Evolutionary conservation across 1,140 invertebrate species (phyloP).

Genomic region (Microplitis demolitor): DNA sequence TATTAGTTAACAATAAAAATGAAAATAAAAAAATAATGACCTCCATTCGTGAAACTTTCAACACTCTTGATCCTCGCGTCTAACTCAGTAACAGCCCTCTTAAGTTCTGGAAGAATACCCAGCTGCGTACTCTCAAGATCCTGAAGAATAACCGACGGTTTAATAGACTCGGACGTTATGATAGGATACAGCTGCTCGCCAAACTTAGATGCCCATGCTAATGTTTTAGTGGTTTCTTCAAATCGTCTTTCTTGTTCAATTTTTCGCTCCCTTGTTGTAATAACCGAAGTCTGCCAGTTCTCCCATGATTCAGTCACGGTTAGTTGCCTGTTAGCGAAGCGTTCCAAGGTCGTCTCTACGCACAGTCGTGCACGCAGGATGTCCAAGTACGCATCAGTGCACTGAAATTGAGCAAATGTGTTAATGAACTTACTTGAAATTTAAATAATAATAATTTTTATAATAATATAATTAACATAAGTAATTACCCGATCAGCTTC

Average conservation of each 20-base stretch:
- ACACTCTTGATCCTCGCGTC: constrained; percentile 72
- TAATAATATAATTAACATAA: not conserved
- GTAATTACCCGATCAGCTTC: constrained; percentile 65
- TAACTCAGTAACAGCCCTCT: constrained; percentile 72
- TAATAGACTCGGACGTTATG: constrained; percentile 68
- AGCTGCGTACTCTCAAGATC: constrained; percentile 68
- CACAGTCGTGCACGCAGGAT: constrained; percentile 70
- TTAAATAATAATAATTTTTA: not conserved
- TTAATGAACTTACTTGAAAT: not conserved
- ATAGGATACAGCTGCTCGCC: constrained; percentile 79
- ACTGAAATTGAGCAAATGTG: constrained; percentile 58
- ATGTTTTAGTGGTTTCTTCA: constrained; percentile 78
- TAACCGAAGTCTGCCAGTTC: constrained; percentile 69
- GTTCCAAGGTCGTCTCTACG: constrained; percentile 73
- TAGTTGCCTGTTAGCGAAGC: constrained; percentile 71
- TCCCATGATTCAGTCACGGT: constrained; percentile 72
- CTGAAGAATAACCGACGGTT: constrained; percentile 64
- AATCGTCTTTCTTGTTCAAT: constrained; percentile 73
- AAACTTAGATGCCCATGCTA: constrained; percentile 76
- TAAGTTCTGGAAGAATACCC: constrained; percentile 67
- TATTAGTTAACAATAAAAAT: not conserved
- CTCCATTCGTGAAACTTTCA: constrained; percentile 60
- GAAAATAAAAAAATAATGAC: constrained; percentile 37
- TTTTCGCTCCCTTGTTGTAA: constrained; percentile 69
- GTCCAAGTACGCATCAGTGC: constrained; percentile 77